Base-by-base conservation (phyloP, 2,888 invertebrate species). In the Ceraclea dissimilis region DNA sequence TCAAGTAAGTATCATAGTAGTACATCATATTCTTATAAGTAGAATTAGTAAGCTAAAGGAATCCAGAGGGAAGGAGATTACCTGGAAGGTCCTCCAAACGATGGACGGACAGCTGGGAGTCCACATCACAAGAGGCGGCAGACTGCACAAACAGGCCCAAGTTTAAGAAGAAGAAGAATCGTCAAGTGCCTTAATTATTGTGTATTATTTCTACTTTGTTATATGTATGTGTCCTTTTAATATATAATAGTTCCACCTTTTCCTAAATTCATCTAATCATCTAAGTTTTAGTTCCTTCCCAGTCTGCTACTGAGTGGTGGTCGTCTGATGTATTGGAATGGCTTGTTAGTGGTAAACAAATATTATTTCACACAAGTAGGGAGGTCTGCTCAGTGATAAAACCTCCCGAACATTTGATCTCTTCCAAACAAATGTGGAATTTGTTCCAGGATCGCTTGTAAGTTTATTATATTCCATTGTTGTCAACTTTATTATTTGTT, bases 1-100 rank as follows among this genome's bases (percentile, higher is more conserved):
- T 4, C 49, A 26, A 21, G 49, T 49, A 49, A 49, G 49, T 4
- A 49, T 26, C n/a, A n/a, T n/a, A n/a, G n/a, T n/a, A n/a, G n/a
- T n/a, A n/a, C n/a, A n/a, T n/a, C n/a, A n/a, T n/a, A n/a, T n/a
- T 33, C 33, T 33, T 10, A 11, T 33, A 33, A 8, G 8, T 33
- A 10, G 33, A 10, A 33, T 33, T 10, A 10, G 33, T 33, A 33
- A 33, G 8, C 11, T 10, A 10, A 33, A 33, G 33, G 33, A 33
- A 33, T 8, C 33, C 33, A 11, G 33, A 11, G 33, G 33, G 33
- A 11, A 33, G 11, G 11, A 33, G 11, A 11, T 8, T 10, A 33
- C n/a, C n/a, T n/a, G n/a, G n/a, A n/a, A n/a, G n/a, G n/a, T n/a
- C n/a, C n/a, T n/a, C n/a, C n/a, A n/a, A 33, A 33, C 33, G 33